A percentile compares a stretch with the other conserved stretches of the same genome.
phyloP scores from a whole-genome alignment of 2,113 vertebrate genomes.

The Turnix velox region DNA sequence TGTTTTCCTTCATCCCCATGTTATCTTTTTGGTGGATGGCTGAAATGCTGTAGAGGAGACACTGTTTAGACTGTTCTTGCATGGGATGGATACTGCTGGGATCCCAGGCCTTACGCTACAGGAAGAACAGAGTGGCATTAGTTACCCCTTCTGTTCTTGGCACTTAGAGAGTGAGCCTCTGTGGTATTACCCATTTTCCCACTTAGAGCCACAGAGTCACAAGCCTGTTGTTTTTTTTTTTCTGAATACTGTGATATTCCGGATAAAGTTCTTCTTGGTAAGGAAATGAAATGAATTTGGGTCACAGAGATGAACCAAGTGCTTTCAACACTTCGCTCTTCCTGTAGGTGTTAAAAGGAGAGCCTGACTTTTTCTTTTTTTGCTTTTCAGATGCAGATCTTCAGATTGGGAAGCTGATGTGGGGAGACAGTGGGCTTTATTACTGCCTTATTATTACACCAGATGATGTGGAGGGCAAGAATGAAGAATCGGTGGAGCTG shows the following conservation, averaged over 20 bases:
- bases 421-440: conserved; percentile 98
- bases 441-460: conserved; percentile 90
- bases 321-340: not conserved
- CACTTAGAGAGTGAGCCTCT: not conserved
- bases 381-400: conserved; percentile 87
- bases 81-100: not conserved
- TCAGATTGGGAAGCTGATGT: conserved; percentile 90
- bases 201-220: not conserved
- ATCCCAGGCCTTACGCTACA: not conserved
- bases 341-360: not conserved
- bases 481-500: conserved; percentile 88
- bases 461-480: conserved; percentile 91
- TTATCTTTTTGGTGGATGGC: not conserved
- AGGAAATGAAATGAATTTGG: not conserved
- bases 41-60: not conserved
- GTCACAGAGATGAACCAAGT: not conserved
- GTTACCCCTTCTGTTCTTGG: not conserved
- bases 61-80: not conserved
- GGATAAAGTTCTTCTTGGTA: not conserved
- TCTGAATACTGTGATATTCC: not conserved
- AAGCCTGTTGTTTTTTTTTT: not conserved
- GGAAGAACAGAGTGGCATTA: not conserved
- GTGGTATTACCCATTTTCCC: not conserved
- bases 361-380: not conserved
- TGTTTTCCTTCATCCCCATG: not conserved